Percentiles rank a stretch among this genome's conserved stretches.
phyloP scores from a whole-genome alignment of 2,888 invertebrate genomes.

The Leptinotarsa peninsularis region DNA sequence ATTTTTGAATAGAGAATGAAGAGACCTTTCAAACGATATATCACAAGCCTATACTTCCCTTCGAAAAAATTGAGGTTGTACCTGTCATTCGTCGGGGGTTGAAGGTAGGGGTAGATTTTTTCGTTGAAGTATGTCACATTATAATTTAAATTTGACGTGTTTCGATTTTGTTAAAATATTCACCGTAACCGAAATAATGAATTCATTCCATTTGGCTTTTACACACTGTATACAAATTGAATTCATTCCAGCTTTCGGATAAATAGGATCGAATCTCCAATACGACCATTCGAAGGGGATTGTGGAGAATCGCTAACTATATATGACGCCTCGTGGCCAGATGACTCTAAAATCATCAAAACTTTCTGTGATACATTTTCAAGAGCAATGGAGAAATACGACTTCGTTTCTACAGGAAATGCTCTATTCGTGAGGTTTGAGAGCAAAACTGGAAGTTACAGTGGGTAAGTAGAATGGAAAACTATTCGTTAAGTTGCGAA shows the following conservation, averaged over 20 bases:
- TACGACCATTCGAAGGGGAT: constrained; percentile 86
- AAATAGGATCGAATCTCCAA: constrained; percentile 89
- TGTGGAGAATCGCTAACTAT: constrained; percentile 91
- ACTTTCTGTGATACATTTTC: constrained; percentile 96
- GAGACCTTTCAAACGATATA: too few relatives aligned
- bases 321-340: constrained; percentile 89
- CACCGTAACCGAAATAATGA: too few relatives aligned
- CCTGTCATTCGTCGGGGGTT: too few relatives aligned
- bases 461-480: constrained; percentile 71
- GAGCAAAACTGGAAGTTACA: constrained; percentile 92
- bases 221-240: not conserved
- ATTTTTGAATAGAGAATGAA: too few relatives aligned
- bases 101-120: too few relatives aligned
- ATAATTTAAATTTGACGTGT: too few relatives aligned
- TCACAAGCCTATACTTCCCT: too few relatives aligned
- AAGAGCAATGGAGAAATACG: constrained; percentile 92
- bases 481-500: too few relatives aligned
- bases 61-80: too few relatives aligned
- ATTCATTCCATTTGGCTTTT: too few relatives aligned
- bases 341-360: constrained; percentile 90
- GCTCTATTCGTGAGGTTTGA: constrained; percentile 90
- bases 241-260: constrained; percentile 78
- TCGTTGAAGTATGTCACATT: too few relatives aligned
- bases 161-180: too few relatives aligned
- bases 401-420: constrained; percentile 89